Base-by-base conservation (phyloP, 1,140 invertebrate species). In the Penaeus chinensis region DNA sequence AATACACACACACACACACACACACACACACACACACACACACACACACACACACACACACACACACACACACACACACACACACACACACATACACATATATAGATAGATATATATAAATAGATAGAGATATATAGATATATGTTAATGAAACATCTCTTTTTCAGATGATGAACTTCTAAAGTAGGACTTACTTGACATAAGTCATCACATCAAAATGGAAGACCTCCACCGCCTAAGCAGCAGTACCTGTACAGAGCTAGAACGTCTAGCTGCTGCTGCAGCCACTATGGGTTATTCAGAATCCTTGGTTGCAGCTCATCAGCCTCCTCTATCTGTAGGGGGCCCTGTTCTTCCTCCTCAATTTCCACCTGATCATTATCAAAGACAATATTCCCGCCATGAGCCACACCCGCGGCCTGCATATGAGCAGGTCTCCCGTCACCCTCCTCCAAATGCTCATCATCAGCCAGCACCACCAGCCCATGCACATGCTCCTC, bases 261-360 rank as follows among this genome's bases (percentile, higher is more conserved):
- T 89, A 61, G 88, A 89, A 65, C 82, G 79, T 27, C 79, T 89
- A 47, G 88, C 88, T 20, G 83, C 88, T 19, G 88, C 88, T 8
- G 88, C 88, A 54, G 88, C 84, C 24, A 85, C 88, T 13, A 89
- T 89, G 88, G 88, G 76, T 27, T 89, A 89, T 79, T 85, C 88
- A 18, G 80, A 85, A 60, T 89, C 88, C 66, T 66, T 85, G 22
- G 84, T 69, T 42, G 69, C 65, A 37, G 54, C 79, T 32, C 88
- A 89, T 63, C 83, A 85, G 20, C 78, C 88, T 61, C 22, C 88
- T 37, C 82, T 82, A 10, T 63, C 84, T 77, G 71, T 78, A 32
- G 80, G 60, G 77, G 66, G 60, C 5, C 88, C 88, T 27, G 76
- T 81, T 32, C 78, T 89, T 54, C 24, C 84, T 27, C 37, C 83